phyloP scores from a whole-genome alignment of 2,797 vertebrate species.

The Muscicapa striata region DNA sequence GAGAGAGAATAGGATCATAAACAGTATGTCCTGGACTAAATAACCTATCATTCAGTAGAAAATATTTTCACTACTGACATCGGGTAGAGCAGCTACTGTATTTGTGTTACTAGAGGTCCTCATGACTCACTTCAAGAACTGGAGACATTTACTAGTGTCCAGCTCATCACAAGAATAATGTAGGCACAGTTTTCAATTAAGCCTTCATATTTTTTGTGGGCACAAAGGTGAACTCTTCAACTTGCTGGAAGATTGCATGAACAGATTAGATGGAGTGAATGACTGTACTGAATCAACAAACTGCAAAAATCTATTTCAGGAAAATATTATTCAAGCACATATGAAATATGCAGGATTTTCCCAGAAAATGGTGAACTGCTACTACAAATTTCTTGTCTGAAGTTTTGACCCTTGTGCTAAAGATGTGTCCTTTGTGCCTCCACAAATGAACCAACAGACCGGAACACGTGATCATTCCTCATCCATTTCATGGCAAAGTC shows the following conservation, averaged over 20 bases:
- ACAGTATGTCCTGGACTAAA: neutral
- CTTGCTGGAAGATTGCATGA: neutral
- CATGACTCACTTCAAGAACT: neutral
- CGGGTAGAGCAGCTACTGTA: neutral
- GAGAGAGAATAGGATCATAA: neutral
- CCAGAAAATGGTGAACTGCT: neutral
- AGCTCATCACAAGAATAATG: neutral
- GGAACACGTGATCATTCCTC: neutral
- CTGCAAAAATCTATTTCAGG: neutral
- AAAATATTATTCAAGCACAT: neutral
- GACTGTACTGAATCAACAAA: neutral
- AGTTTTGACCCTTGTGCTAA: neutral
- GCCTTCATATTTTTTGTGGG: neutral
- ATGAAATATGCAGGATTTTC: neutral
- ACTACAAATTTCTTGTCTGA: neutral
- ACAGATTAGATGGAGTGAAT: neutral
- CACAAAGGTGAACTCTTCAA: neutral
- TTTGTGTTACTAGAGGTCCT: neutral
- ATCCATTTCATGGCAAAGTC: neutral
- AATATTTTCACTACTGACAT: neutral
- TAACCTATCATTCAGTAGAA: neutral
- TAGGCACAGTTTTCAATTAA: neutral
- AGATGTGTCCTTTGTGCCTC: neutral
- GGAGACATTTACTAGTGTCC: neutral
- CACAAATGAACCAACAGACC: neutral